phyloP scores from a whole-genome alignment of 2,113 vertebrate species.

The Entelurus aequoreus region DNA sequence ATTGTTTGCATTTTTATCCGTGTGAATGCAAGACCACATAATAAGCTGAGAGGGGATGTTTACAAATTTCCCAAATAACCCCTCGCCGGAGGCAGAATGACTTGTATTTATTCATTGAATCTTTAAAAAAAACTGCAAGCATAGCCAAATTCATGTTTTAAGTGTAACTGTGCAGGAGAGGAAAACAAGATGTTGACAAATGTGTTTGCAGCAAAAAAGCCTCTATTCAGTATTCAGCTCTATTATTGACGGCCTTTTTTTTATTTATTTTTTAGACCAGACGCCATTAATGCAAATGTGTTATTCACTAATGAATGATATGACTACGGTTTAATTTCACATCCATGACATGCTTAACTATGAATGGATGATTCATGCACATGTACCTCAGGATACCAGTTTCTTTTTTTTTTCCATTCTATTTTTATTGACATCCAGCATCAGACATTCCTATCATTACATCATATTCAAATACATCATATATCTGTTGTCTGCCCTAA shows the following conservation, averaged over 20 bases:
- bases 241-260: conserved; percentile 43
- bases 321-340: conserved; percentile 34
- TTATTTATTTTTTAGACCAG: conserved; percentile 27
- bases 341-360: conserved; percentile 29
- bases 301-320: conserved; percentile 32
- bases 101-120: conserved; percentile 58
- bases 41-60: conserved; percentile 58
- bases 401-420: no score
- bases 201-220: conserved; percentile 26
- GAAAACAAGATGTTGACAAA: conserved; percentile 26
- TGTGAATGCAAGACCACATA: conserved; percentile 47
- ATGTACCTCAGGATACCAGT: no score
- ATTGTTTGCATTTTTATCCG: conserved; percentile 5
- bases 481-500: no score
- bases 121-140: conserved; percentile 42
- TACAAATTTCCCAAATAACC: conserved; percentile 62
- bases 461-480: no score
- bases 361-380: no score
- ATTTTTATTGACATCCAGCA: no score
- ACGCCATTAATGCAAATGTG: conserved; percentile 47
- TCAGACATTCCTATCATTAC: no score
- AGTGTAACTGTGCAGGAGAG: conserved; percentile 46
- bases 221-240: conserved; percentile 36
- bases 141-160: conserved; percentile 45
- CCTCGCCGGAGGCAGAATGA: conserved; percentile 45